phyloP scores from a whole-genome alignment of 2,113 vertebrate genomes.

The Rhea pennata region DNA sequence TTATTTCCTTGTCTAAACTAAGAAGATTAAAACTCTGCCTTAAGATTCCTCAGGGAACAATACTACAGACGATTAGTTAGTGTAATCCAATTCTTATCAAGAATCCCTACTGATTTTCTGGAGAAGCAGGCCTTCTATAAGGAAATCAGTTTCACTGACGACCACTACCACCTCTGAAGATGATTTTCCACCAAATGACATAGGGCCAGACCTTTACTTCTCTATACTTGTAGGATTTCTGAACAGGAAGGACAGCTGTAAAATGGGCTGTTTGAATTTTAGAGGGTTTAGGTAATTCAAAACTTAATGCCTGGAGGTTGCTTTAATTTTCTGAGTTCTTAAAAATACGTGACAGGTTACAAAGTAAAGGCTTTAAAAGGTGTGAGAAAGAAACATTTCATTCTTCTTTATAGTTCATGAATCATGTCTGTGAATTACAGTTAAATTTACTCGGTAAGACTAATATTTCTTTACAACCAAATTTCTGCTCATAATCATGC shows the following conservation, averaged over 20 bases:
- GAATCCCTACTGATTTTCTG: background rate
- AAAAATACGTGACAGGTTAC: background rate
- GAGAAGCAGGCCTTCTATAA: background rate
- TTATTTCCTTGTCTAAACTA: background rate
- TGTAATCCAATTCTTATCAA: background rate
- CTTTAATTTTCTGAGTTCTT: background rate
- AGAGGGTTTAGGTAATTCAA: background rate
- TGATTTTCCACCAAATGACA: background rate
- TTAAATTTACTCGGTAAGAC: background rate
- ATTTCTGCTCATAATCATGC: background rate
- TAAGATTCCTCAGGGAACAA: background rate
- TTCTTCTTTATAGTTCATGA: background rate
- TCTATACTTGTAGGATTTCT: background rate
- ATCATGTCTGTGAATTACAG: background rate
- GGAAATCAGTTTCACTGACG: background rate
- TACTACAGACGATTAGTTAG: background rate
- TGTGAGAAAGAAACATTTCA: background rate
- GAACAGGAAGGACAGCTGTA: background rate
- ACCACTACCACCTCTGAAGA: background rate
- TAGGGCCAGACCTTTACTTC: background rate
- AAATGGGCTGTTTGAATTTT: background rate
- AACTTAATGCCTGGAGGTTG: background rate
- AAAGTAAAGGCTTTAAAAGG: background rate
- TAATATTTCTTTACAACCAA: background rate
- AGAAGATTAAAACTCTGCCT: background rate